Conservation (phyloP, 2,797 vertebrate genomes). For the Leptatherina wallacei region DNA sequence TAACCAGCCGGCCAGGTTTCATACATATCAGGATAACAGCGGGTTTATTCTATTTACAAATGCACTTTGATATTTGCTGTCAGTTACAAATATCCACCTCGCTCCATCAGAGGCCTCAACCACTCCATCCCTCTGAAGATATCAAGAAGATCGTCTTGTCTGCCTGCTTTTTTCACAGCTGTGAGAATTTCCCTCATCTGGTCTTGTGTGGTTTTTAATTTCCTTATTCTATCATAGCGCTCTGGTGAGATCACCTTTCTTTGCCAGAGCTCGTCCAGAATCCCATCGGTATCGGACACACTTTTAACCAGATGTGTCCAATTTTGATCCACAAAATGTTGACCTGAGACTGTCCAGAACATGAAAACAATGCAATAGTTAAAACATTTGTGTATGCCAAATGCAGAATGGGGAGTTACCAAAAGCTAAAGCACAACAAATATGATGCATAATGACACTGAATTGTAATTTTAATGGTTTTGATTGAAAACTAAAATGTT, state of each 20-base stretch:
- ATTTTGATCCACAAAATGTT: constrained; percentile 24
- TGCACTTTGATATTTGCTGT: no score
- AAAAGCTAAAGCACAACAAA: no score
- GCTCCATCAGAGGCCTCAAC: no score
- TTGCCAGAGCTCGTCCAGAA: constrained; percentile 13
- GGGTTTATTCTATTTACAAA: no score
- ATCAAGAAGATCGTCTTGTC: constrained; percentile 2
- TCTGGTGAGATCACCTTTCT: background rate
- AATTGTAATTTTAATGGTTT: no score
- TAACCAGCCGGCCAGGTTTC: no score
- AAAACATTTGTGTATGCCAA: no score
- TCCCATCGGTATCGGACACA: background rate
- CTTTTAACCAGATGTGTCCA: background rate
- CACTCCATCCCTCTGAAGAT: constrained; percentile 17
- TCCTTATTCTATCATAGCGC: background rate
- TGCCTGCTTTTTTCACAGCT: background rate
- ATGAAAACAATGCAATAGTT: background rate
- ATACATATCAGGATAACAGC: no score
- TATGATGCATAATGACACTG: background rate
- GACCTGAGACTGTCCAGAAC: background rate
- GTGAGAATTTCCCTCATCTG: constrained; percentile 12
- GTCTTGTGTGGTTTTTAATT: background rate
- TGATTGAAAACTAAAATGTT: background rate
- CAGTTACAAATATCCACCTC: no score
- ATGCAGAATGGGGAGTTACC: no score